Base-by-base conservation (phyloP, 2,113 vertebrate genomes). In the Solenodon paradoxus region DNA sequence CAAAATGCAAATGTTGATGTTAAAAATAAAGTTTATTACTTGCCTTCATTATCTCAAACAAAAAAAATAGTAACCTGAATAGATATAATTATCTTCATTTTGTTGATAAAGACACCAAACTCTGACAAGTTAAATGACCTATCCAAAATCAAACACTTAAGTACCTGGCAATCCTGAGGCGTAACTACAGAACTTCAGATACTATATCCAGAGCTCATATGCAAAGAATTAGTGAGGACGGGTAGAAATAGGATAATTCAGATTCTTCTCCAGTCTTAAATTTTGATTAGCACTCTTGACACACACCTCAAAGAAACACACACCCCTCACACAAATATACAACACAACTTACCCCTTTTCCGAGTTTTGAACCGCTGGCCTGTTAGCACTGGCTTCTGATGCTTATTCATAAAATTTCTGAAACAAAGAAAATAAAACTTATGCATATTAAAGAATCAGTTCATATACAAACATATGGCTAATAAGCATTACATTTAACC, bases 371-470 rank as follows among this genome's bases (percentile, higher is more conserved):
- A 99, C 99, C 99, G 97, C 98, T 99, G 99, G 98, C 99, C 99
- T 98, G 99, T 99, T 98, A 99, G 99, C 98, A 99, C 99, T 95
- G 99, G 99, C 98, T 99, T 99, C 99, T 99, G 99, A 98, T 99
- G 99, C 99, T 99, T 99, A 99, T 99, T 99, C 99, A 99, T 99
- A 99, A 99, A 99, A 99, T 98, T 99, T 99, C 99, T 99, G 97
- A 97, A 97, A 74, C n/a, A 82, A 90, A 97, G 78, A 96, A 95
- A 95, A 97, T 13, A 92, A 20, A 95, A 9, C 84, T 94, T 66
- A 90, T 12, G 1, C 15, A 47, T 38, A 83, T 95, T 55, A 90
- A 84, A 84, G 49, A 85, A 88, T 45, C 30, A 90, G 19, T 75
- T 72, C 7, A 92, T 13, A 88, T 49, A 84, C 88, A 88, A 82